Conservation (phyloP, 2,797 vertebrate genomes). For the Acanthis flammea region DNA sequence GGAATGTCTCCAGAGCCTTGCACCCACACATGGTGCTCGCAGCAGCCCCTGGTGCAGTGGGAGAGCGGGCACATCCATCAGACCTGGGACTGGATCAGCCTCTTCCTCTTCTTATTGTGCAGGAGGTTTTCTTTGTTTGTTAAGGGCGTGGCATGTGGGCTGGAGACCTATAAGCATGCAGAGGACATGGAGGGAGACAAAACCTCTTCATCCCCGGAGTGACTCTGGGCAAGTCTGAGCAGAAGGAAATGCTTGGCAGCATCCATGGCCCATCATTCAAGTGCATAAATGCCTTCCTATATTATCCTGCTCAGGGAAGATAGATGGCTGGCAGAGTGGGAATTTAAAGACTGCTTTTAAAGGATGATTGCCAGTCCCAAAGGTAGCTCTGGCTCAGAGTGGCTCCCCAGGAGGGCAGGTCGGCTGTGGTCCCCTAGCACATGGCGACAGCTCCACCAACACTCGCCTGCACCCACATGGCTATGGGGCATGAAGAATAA, state of each 20-base stretch:
- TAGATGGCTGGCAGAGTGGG: rapidly evolving
- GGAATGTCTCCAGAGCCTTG: not conserved
- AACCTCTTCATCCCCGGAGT: rapidly evolving
- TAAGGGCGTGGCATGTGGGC: not conserved
- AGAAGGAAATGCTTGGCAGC: not conserved
- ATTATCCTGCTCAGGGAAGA: not conserved
- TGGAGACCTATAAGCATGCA: rapidly evolving
- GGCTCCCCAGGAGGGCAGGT: not conserved
- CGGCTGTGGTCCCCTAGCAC: not conserved
- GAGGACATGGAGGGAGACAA: not conserved
- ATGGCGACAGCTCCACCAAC: not conserved
- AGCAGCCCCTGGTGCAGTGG: rapidly evolving
- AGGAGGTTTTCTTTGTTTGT: not conserved
- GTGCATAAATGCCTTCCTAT: not conserved
- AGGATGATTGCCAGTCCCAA: not conserved
- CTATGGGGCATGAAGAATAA: rapidly evolving
- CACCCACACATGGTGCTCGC: rapidly evolving
- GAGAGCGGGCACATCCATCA: rapidly evolving
- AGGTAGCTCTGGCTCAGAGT: not conserved
- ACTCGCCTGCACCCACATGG: rapidly evolving
- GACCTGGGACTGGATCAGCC: not conserved
- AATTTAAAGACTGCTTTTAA: not conserved
- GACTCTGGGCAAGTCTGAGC: not conserved
- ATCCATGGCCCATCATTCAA: rapidly evolving
- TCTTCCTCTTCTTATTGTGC: not conserved